A percentile compares a stretch with the other conserved stretches of the same genome.
Conservation (phyloP, 2,797 vertebrate genomes). For the Xenentodon cancila region DNA sequence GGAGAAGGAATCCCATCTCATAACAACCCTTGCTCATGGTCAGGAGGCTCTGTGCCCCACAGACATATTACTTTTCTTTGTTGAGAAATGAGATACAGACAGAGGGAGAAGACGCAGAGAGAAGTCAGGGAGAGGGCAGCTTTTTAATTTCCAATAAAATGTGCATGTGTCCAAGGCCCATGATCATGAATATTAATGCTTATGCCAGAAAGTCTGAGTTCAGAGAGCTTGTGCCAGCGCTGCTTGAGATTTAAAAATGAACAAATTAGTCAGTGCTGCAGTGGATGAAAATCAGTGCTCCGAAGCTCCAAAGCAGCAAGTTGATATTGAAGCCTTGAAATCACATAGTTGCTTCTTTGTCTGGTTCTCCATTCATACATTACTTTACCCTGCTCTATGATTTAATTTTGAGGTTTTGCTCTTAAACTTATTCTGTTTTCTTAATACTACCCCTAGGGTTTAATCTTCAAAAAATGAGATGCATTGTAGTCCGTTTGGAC, state of each 20-base stretch:
- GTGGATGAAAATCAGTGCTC: conserved; percentile 7
- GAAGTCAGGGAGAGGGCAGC: conserved; percentile 5
- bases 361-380: conserved; percentile 16
- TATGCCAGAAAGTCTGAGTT: conserved; percentile 18
- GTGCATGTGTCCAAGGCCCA: neutral
- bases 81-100: conserved; percentile 11
- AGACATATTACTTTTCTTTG: conserved; percentile 1
- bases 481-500: no score
- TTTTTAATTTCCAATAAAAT: conserved; percentile 23
- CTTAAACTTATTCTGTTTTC: neutral
- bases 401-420: conserved; percentile 14
- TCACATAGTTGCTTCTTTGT: conserved; percentile 10
- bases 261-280: conserved; percentile 11
- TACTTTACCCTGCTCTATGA: conserved; percentile 13
- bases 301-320: conserved; percentile 21
- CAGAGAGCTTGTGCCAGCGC: conserved; percentile 15
- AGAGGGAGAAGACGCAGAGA: neutral
- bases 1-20: conserved; percentile 23
- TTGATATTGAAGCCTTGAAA: conserved; percentile 39
- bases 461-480: no score
- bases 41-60: conserved; percentile 11
- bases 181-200: conserved; percentile 38
- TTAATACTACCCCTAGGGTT: neutral
- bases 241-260: conserved; percentile 37
- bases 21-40: conserved; percentile 7